These are phyloP conservation scores for Pseudococcus longispinus DNA, from an alignment of 2,888 invertebrate genomes.

Conservation along the genomic window DNA sequence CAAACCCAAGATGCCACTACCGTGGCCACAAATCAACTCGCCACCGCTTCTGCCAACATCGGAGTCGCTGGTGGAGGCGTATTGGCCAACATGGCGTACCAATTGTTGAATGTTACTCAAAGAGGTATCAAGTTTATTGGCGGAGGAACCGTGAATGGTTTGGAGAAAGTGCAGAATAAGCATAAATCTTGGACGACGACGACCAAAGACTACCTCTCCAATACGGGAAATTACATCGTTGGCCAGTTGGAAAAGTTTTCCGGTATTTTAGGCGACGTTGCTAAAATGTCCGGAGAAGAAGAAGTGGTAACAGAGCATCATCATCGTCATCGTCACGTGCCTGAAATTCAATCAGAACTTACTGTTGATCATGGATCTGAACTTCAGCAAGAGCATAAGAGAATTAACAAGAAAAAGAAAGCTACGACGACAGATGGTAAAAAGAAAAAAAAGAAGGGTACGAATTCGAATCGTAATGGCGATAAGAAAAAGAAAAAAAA, in stretches of 20 bases:
- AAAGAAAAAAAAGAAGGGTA: constrained; percentile 6
- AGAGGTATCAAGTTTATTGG: neutral
- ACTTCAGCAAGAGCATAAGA: neutral
- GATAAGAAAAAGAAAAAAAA: neutral
- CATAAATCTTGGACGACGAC: neutral
- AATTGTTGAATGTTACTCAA: neutral
- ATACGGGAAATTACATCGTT: neutral
- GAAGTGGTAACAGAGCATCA: neutral
- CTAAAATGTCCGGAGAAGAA: neutral
- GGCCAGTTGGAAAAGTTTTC: constrained; percentile 15
- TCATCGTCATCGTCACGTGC: neutral
- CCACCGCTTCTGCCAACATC: constrained; percentile 22
- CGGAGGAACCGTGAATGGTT: neutral
- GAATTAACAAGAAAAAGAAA: neutral
- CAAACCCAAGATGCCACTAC: constrained; percentile 38
- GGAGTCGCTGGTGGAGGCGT: neutral
- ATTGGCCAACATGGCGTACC: constrained; percentile 21
- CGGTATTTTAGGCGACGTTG: neutral
- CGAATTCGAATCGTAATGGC: neutral
- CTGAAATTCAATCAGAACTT: neutral
- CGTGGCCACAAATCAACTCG: neutral
- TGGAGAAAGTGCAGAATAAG: constrained; percentile 12
- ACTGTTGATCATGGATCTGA: neutral
- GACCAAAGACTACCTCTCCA: neutral
- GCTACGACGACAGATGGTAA: neutral